Percentiles rank a stretch among this genome's conserved stretches.
Conservation (phyloP, 2,113 vertebrate species). For the Oreotrochilus melanogaster region DNA sequence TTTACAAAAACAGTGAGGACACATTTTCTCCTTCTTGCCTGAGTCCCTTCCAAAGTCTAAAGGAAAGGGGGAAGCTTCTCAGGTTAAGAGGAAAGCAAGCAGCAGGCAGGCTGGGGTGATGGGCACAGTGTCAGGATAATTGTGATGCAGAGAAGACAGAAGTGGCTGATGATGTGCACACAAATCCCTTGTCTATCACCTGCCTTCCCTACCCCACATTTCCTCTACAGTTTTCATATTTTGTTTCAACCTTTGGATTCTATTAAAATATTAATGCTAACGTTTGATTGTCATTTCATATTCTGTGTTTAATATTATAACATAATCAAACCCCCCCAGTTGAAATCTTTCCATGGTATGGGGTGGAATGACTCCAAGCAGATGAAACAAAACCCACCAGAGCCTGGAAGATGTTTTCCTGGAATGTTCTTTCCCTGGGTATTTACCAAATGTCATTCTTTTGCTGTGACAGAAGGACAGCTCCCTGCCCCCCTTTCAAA, state of each 20-base stretch:
- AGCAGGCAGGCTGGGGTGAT: not conserved
- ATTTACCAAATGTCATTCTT: not conserved
- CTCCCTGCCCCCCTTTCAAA: not conserved
- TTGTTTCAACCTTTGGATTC: slow-evolving; percentile 33
- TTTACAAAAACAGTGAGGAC: not conserved
- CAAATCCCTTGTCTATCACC: not conserved
- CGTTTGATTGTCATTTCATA: slow-evolving; percentile 52
- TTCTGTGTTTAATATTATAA: slow-evolving; percentile 49
- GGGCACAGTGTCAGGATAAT: not conserved
- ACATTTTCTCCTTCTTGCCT: not conserved
- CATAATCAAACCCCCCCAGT: slow-evolving; percentile 41
- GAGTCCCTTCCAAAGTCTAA: not conserved
- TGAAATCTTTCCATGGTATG: not conserved
- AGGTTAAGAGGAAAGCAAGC: not conserved
- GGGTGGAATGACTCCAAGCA: not conserved
- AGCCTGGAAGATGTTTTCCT: not conserved
- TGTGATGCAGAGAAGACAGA: not conserved
- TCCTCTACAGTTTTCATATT: slow-evolving; percentile 35
- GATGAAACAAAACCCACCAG: not conserved
- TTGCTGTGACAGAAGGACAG: not conserved
- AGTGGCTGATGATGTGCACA: not conserved
- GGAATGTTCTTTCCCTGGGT: not conserved
- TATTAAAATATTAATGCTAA: slow-evolving; percentile 43
- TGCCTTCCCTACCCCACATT: not conserved
- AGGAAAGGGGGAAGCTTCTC: not conserved